Evolutionary conservation across 2,113 vertebrate genomes (phyloP).

Genomic region (Neolamprologus modestus): DNA sequence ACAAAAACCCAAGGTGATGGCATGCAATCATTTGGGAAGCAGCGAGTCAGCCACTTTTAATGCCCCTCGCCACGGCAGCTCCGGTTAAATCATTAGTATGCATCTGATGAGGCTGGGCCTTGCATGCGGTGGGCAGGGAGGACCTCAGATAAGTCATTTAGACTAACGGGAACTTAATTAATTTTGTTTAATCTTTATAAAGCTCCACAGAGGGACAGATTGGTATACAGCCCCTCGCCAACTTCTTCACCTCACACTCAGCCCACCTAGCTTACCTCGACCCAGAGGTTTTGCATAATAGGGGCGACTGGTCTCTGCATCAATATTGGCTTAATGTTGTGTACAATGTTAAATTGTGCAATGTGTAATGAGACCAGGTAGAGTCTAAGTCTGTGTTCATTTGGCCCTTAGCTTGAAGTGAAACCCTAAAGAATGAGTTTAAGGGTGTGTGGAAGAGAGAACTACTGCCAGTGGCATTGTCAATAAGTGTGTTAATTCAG

Average conservation of each 20-base stretch:
- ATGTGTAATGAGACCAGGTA: constrained; percentile 44
- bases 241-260: constrained; percentile 13
- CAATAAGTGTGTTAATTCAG: background rate
- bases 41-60: constrained; percentile 42
- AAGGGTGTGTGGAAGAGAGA: background rate
- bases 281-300: background rate
- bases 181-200: constrained; percentile 65
- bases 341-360: constrained; percentile 32
- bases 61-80: background rate
- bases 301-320: background rate
- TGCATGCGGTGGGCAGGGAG: constrained; percentile 41
- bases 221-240: constrained; percentile 29
- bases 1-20: constrained; percentile 65
- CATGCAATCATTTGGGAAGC: constrained; percentile 36
- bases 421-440: background rate
- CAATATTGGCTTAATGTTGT: constrained; percentile 48
- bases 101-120: constrained; percentile 49
- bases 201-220: constrained; percentile 39
- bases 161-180: constrained; percentile 67
- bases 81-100: constrained; percentile 49
- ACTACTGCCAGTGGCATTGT: background rate
- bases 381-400: constrained; percentile 27
- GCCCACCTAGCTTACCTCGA: constrained; percentile 21
- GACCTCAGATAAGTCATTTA: constrained; percentile 64
- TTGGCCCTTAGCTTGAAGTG: background rate